Evolutionary conservation across 2,797 vertebrate genomes (phyloP).

Genomic region (Gymnocypris eckloni): DNA sequence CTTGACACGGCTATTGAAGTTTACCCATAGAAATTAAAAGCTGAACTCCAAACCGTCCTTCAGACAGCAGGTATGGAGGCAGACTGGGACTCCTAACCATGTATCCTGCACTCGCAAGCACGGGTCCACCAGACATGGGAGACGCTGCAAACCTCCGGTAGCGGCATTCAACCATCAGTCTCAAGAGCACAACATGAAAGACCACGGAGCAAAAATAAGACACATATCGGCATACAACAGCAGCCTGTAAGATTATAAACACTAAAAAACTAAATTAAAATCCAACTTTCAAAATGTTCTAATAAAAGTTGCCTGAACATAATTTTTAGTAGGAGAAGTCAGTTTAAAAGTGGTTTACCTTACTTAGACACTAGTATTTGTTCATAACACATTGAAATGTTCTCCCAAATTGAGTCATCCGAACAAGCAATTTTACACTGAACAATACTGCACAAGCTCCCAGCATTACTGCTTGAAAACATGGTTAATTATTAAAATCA

Average conservation of each 20-base stretch:
- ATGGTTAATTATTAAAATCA: no score
- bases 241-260: not conserved
- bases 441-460: no score
- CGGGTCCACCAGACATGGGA: not conserved
- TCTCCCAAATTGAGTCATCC: no score
- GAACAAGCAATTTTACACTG: no score
- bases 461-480: no score
- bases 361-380: no score
- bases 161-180: slow-evolving; percentile 78
- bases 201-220: not conserved
- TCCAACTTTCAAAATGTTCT: no score
- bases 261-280: no score
- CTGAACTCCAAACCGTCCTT: slow-evolving; percentile 67
- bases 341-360: no score
- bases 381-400: no score
- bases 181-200: slow-evolving; percentile 40
- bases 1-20: not conserved
- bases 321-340: no score
- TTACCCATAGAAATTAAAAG: slow-evolving; percentile 74
- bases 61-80: slow-evolving; percentile 55
- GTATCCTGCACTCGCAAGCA: slow-evolving; percentile 66
- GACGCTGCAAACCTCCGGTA: slow-evolving; percentile 58
- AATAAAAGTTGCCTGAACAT: no score
- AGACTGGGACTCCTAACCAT: slow-evolving; percentile 70
- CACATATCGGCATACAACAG: not conserved